Evolutionary conservation across 92 coral and sea anemone species (phyloP).

Genomic region (Porites rus): DNA sequence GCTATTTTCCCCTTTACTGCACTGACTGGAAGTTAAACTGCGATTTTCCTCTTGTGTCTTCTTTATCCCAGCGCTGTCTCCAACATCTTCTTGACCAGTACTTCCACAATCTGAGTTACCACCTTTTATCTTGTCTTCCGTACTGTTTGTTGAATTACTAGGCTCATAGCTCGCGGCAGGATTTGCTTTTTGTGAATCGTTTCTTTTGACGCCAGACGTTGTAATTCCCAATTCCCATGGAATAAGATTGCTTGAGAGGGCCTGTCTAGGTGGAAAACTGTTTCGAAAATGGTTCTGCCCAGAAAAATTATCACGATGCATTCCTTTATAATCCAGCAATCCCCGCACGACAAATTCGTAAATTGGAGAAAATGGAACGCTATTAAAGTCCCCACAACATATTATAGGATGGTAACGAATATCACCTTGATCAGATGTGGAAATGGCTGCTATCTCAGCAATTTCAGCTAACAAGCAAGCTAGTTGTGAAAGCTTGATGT

Average conservation of each 20-base stretch:
- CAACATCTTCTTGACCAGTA: neutral
- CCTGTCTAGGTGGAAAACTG: slow-evolving; percentile 30
- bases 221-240: slow-evolving; percentile 82
- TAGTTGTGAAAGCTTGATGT: slow-evolving; percentile 90
- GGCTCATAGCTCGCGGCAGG: neutral
- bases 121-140: neutral
- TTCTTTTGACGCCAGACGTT: slow-evolving; percentile 50
- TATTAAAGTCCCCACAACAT: slow-evolving; percentile 94
- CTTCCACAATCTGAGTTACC: neutral
- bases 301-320: slow-evolving; percentile 81
- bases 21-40: neutral
- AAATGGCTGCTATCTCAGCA: slow-evolving; percentile 58
- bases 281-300: slow-evolving; percentile 75
- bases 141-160: neutral
- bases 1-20: neutral
- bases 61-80: neutral
- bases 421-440: slow-evolving; percentile 13
- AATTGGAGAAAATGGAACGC: slow-evolving; percentile 87
- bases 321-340: slow-evolving; percentile 64
- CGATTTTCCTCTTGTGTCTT: neutral
- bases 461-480: slow-evolving; percentile 90
- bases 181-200: slow-evolving; percentile 8
- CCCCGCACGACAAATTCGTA: slow-evolving; percentile 77
- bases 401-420: slow-evolving; percentile 57
- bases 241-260: slow-evolving; percentile 67